Evolutionary conservation across 2,113 vertebrate genomes (phyloP).

Genomic region (Orycteropus afer): DNA sequence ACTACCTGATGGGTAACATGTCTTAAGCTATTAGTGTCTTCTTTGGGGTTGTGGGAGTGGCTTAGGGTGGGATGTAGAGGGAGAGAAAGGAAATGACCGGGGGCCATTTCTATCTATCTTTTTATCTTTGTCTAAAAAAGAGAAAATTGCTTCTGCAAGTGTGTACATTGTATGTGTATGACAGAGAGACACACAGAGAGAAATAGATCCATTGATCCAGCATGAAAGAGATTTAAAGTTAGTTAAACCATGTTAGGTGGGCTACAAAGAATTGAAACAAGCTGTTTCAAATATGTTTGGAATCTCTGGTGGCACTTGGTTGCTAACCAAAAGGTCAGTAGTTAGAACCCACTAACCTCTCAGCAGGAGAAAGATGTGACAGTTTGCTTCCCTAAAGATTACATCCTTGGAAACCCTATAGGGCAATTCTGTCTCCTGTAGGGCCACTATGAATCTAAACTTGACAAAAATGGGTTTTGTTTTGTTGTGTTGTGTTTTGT

Average conservation of each 20-base stretch:
- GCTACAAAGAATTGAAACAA: background rate
- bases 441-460: no score
- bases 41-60: background rate
- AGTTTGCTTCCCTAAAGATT: no score
- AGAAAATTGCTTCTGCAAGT: background rate
- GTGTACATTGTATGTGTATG: background rate
- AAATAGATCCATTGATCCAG: background rate
- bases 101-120: background rate
- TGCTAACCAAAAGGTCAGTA: background rate
- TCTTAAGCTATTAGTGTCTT: background rate
- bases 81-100: background rate
- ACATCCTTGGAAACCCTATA: no score
- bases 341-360: no score
- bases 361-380: no score
- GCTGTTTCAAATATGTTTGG: background rate
- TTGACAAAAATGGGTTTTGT: no score
- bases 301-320: no score
- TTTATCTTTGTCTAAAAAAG: conserved; percentile 22
- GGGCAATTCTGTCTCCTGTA: no score
- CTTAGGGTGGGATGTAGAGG: background rate
- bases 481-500: no score
- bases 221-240: background rate
- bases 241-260: background rate
- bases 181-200: background rate
- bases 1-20: background rate